Percentiles rank a stretch among this genome's conserved stretches.
Conservation (phyloP, 1,140 invertebrate species). For the Drosophila equinoxialis region DNA sequence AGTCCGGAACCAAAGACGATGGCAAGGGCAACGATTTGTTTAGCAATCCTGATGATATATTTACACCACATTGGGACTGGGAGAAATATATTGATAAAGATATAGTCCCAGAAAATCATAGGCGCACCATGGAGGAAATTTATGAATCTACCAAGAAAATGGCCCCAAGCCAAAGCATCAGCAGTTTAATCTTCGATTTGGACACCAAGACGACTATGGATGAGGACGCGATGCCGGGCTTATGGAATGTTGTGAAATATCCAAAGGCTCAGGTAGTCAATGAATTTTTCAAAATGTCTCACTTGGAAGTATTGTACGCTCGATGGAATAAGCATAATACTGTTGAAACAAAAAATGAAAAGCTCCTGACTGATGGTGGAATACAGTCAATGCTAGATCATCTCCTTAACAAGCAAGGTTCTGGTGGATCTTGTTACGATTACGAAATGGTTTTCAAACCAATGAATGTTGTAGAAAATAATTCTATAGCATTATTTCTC, state of each 20-base stretch:
- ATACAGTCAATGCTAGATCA: neutral
- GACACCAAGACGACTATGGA: neutral
- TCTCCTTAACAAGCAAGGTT: neutral
- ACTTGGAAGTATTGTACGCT: neutral
- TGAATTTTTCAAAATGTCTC: neutral
- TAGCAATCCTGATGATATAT: neutral
- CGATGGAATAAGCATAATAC: too few species aligned
- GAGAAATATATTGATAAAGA: neutral
- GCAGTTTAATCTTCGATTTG: neutral
- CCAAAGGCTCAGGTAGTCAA: neutral
- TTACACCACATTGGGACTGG: neutral
- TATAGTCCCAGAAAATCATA: neutral
- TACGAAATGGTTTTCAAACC: neutral
- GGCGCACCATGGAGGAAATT: neutral
- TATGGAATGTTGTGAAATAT: neutral
- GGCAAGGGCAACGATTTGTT: neutral
- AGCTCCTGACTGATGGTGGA: neutral
- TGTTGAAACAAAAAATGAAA: too few species aligned
- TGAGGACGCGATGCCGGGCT: neutral
- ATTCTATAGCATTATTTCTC: neutral
- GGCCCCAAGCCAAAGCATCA: neutral
- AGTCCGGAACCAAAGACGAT: too few species aligned
- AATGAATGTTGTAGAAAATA: neutral
- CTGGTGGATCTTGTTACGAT: neutral
- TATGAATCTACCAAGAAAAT: too few species aligned